A percentile compares a stretch with the other conserved stretches of the same genome.
phyloP scores from a whole-genome alignment of 92 coral and sea anemone genomes.

The Actinostola sp. region DNA sequence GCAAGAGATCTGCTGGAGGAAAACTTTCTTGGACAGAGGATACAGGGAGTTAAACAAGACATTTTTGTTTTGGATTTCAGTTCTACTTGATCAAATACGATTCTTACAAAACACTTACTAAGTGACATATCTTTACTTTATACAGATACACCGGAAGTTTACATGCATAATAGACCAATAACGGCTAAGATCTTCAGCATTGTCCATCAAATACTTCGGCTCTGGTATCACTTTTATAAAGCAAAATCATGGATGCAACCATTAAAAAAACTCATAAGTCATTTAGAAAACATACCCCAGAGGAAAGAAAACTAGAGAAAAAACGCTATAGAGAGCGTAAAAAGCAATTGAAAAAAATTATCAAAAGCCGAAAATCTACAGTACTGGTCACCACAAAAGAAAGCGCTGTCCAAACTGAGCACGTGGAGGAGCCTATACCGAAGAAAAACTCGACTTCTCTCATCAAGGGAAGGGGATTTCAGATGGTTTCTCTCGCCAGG shows the following conservation, averaged over 20 bases:
- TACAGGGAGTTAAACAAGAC: not conserved
- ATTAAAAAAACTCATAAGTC: not conserved
- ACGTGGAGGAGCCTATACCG: too few species aligned
- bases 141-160: too few species aligned
- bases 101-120: not conserved
- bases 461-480: too few species aligned
- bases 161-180: too few species aligned
- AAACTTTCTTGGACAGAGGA: not conserved
- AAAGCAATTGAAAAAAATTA: not conserved
- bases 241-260: not conserved
- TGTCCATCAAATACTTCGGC: not conserved
- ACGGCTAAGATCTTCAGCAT: too few species aligned
- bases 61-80: not conserved
- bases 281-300: conserved; percentile 18
- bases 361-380: too few species aligned
- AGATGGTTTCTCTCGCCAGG: too few species aligned
- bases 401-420: too few species aligned
- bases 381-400: too few species aligned
- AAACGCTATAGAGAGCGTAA: conserved; percentile 10
- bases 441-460: too few species aligned
- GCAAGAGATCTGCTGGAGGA: not conserved
- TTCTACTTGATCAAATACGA: not conserved
- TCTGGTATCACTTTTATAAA: not conserved
- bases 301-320: conserved; percentile 11
- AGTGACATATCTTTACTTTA: not conserved